These are phyloP conservation scores for Physeter macrocephalus DNA, from an alignment of 2,113 vertebrate genomes.

Conservation along the genomic window DNA sequence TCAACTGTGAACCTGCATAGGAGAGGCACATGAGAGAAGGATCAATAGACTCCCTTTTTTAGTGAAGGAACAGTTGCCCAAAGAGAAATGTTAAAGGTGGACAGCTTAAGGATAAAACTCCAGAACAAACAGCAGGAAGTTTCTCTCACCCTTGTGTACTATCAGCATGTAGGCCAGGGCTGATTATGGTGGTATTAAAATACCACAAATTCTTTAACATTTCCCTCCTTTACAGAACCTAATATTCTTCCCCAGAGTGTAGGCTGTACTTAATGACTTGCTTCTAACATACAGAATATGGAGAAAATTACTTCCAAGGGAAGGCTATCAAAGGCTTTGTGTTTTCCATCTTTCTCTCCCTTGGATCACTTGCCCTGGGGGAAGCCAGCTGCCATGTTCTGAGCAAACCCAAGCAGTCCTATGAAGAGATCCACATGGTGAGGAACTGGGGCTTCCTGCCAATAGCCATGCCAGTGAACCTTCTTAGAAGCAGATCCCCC, in stretches of 20 bases:
- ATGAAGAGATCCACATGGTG: accelerated
- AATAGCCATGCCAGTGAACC: accelerated
- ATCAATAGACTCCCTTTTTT: accelerated
- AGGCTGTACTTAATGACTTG: not conserved
- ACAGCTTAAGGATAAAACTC: not conserved
- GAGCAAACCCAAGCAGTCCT: not conserved
- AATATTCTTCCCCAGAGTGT: too few relatives aligned
- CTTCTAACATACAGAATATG: not conserved
- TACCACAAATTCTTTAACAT: too few relatives aligned
- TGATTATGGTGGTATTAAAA: not conserved
- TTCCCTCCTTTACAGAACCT: not conserved
- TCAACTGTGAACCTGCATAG: accelerated
- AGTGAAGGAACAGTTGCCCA: not conserved
- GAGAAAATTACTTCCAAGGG: not conserved
- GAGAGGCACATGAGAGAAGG: not conserved
- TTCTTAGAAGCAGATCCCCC: not conserved
- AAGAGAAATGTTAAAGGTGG: not conserved
- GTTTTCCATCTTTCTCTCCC: not conserved
- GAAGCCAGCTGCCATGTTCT: not conserved
- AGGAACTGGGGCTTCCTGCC: not conserved
- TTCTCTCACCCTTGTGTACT: accelerated
- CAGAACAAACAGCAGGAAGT: not conserved
- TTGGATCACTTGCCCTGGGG: not conserved
- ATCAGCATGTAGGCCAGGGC: not conserved
- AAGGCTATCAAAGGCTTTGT: not conserved